Percentiles rank a stretch among this genome's conserved stretches.
phyloP scores from a whole-genome alignment of 2,113 vertebrate genomes.

The Hippocampus comes region DNA sequence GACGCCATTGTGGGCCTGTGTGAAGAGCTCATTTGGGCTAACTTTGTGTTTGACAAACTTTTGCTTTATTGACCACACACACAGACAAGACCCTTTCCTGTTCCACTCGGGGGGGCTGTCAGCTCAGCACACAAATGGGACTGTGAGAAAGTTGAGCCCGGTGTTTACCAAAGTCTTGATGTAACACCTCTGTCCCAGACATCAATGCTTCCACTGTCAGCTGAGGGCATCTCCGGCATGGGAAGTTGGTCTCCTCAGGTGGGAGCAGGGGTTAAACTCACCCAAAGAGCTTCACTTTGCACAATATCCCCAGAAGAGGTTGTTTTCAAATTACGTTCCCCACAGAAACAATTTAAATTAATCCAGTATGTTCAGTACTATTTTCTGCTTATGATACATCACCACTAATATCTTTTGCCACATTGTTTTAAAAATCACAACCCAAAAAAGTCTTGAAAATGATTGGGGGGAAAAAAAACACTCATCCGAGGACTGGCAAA shows the following conservation, averaged over 20 bases:
- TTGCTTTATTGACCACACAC: slow-evolving; percentile 74
- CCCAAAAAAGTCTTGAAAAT: no score
- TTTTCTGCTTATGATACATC: no score
- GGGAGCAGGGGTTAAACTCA: slow-evolving; percentile 11
- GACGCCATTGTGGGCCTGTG: slow-evolving; percentile 25
- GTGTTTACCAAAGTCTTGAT: slow-evolving; percentile 72
- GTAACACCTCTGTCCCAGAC: slow-evolving; percentile 70
- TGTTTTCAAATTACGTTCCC: background rate
- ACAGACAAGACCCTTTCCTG: slow-evolving; percentile 70
- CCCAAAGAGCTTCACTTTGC: slow-evolving; percentile 3
- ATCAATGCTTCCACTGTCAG: slow-evolving; percentile 67
- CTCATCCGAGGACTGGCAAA: no score
- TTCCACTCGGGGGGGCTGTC: slow-evolving; percentile 56
- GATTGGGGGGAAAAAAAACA: no score
- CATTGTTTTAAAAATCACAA: no score
- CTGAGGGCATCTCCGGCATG: slow-evolving; percentile 53
- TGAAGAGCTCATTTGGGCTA: slow-evolving; percentile 60
- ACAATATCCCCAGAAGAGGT: background rate
- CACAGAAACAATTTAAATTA: background rate
- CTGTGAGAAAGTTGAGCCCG: slow-evolving; percentile 65
- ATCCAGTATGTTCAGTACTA: background rate
- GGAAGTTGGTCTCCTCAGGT: slow-evolving; percentile 31
- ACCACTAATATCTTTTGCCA: no score
- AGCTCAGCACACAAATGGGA: slow-evolving; percentile 66
- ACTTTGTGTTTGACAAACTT: slow-evolving; percentile 74